Base-by-base conservation (phyloP, 2,113 vertebrate genomes). In the Delphinapterus leucas region DNA sequence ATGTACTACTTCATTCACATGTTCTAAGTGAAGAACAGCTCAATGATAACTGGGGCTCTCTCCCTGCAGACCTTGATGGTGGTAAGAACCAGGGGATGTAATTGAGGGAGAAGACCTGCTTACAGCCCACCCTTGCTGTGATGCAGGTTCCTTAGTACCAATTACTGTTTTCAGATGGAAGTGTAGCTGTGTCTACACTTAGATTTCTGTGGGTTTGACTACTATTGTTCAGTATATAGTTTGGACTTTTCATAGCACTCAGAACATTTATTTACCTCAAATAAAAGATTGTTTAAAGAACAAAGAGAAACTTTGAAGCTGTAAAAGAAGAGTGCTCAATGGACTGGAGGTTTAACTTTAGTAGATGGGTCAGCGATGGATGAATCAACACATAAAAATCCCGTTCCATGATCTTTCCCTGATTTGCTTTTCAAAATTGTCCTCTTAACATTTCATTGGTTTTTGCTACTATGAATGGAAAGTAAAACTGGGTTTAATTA, bases 281-380 rank as follows among this genome's bases (percentile, higher is more conserved):
- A 68, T 60, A 95, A 33, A 93, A 88, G 49, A 81, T 5, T 61
- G 21, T 49, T 84, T 96, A 93, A 58, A 88, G 25, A 94, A 93
- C 3, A 65, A 65, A 60, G 13, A 68, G 67, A 95, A 95, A 92
- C 8, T 70, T 15, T 44, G 86, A 73, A 93, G 33, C 61, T 61
- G 3, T 90, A 63, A 79, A 93, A 67, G 60, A 80, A 91, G 82
- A 70, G 63, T 38, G 38, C 4, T 33, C 20, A 47, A 14, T 31
- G 41, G 47, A 60, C n/a, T 70, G 5, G 55, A 84, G 44, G 31
- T 77, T 86, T 80, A 70, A 76, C 38, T 26, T 6, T 25, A 86
- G 87, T 12, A 47, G 8, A 41, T 26, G 26, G 3, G 36, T 77
- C 61, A 86, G 63, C 28, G 17, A 82, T 67, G 44, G 81, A 86